These are phyloP conservation scores for Epinotia nisella DNA, from an alignment of 2,888 invertebrate species.

Conservation along the genomic window DNA sequence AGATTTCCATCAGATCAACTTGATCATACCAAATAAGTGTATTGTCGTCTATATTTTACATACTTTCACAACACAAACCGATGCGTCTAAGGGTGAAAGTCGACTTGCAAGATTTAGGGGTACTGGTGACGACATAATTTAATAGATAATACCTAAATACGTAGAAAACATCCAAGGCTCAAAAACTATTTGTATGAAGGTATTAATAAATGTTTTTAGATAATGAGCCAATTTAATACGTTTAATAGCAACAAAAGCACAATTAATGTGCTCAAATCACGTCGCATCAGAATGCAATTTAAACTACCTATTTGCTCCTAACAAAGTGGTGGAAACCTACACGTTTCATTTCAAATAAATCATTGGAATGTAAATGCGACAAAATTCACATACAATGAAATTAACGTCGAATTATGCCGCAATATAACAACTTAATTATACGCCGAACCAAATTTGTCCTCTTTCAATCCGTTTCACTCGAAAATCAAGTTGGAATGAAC, in stretches of 20 bases:
- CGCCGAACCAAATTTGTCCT: slow-evolving; percentile 63
- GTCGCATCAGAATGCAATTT: slow-evolving; percentile 3
- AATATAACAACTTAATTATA: slow-evolving; percentile 70
- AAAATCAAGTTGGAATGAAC: slow-evolving; percentile 53
- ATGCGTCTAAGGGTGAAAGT: no score
- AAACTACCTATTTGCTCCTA: not conserved
- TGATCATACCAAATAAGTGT: no score
- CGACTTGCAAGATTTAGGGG: no score
- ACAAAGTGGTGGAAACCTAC: not conserved
- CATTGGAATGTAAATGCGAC: slow-evolving; percentile 69
- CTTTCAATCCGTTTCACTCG: slow-evolving; percentile 67
- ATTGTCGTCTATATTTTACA: no score
- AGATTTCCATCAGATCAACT: no score
- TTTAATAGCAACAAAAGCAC: slow-evolving; percentile 2
- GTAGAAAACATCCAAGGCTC: no score
- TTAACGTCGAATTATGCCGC: slow-evolving; percentile 71
- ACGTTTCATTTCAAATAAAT: slow-evolving; percentile 52
- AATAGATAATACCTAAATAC: no score
- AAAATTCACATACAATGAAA: slow-evolving; percentile 66
- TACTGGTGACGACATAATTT: no score
- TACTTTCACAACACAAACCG: no score
- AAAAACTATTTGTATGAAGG: no score
- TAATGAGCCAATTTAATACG: not conserved
- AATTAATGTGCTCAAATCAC: slow-evolving; percentile 6
- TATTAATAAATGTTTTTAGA: not conserved